Evolutionary conservation across 2,113 vertebrate genomes (phyloP).

Genomic region (Perca schrenkii): DNA sequence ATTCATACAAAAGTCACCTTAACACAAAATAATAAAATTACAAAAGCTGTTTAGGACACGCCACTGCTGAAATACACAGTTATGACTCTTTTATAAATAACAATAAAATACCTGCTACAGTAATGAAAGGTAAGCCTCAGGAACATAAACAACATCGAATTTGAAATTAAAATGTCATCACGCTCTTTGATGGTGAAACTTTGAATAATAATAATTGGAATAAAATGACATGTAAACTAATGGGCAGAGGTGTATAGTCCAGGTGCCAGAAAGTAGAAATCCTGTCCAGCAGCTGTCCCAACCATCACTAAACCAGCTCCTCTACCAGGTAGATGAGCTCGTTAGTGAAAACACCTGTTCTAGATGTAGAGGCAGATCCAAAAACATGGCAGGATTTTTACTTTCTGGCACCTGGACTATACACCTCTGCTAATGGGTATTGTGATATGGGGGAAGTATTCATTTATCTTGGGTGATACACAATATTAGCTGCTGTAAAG

Average conservation of each 20-base stretch:
- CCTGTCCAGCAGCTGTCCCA: too few relatives aligned
- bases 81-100: slow-evolving; percentile 82
- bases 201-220: slow-evolving; percentile 19
- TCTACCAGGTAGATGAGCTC: too few relatives aligned
- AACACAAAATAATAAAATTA: slow-evolving; percentile 76
- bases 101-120: slow-evolving; percentile 75
- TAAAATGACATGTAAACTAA: slow-evolving; percentile 32
- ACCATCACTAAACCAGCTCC: too few relatives aligned
- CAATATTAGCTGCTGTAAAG: slow-evolving; percentile 35
- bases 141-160: slow-evolving; percentile 47
- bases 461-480: slow-evolving; percentile 31
- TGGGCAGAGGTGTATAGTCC: too few relatives aligned
- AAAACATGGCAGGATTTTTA: too few relatives aligned
- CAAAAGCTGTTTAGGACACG: slow-evolving; percentile 68
- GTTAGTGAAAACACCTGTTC: too few relatives aligned
- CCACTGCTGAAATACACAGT: slow-evolving; percentile 70
- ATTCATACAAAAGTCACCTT: slow-evolving; percentile 74
- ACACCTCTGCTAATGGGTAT: slow-evolving; percentile 28
- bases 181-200: slow-evolving; percentile 11
- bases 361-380: too few relatives aligned
- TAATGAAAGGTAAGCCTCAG: slow-evolving; percentile 55
- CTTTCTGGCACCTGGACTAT: too few relatives aligned
- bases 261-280: too few relatives aligned
- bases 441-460: not conserved
- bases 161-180: slow-evolving; percentile 37